These are phyloP conservation scores for Hyla sarda DNA, from an alignment of 2,113 vertebrate species.

Conservation along the genomic window DNA sequence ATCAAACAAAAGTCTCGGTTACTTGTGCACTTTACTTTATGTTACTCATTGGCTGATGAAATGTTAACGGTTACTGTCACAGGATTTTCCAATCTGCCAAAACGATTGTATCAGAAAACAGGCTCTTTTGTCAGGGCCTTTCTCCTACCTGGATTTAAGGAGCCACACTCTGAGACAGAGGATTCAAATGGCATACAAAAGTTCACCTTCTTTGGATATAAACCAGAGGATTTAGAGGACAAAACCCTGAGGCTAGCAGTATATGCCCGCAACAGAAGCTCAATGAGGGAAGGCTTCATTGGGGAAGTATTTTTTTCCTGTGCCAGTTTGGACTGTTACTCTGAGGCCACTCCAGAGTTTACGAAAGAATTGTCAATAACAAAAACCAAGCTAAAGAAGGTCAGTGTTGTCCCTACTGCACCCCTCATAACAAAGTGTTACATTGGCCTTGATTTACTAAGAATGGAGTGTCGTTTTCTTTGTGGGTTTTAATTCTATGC, in stretches of 20 bases:
- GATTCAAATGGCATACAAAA: conserved; percentile 67
- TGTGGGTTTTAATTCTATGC: no score
- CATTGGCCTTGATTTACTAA: no score
- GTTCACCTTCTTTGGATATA: conserved; percentile 70
- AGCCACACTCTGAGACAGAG: conserved; percentile 68
- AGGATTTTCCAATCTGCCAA: conserved; percentile 70
- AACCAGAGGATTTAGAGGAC: conserved; percentile 69
- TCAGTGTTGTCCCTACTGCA: conserved; percentile 59
- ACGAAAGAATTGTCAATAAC: conserved; percentile 71
- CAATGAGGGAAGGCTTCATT: conserved; percentile 72
- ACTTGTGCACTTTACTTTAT: conserved; percentile 72
- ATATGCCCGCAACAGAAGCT: conserved; percentile 72
- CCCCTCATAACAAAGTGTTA: not conserved
- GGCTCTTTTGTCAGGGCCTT: conserved; percentile 70
- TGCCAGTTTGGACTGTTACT: conserved; percentile 72
- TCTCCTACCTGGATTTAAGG: conserved; percentile 69
- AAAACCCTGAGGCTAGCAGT: conserved; percentile 74
- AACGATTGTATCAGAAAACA: conserved; percentile 52
- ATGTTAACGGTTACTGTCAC: conserved; percentile 72
- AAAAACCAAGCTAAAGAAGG: conserved; percentile 79
- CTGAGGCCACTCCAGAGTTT: conserved; percentile 65
- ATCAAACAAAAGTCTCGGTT: conserved; percentile 62
- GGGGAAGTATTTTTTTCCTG: conserved; percentile 78
- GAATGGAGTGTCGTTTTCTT: no score
- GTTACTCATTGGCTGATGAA: conserved; percentile 69